Evolutionary conservation across 1,140 invertebrate genomes (phyloP), one percentile per base, ranked within the genome.

Genomic region (Dryas iulia): DNA sequence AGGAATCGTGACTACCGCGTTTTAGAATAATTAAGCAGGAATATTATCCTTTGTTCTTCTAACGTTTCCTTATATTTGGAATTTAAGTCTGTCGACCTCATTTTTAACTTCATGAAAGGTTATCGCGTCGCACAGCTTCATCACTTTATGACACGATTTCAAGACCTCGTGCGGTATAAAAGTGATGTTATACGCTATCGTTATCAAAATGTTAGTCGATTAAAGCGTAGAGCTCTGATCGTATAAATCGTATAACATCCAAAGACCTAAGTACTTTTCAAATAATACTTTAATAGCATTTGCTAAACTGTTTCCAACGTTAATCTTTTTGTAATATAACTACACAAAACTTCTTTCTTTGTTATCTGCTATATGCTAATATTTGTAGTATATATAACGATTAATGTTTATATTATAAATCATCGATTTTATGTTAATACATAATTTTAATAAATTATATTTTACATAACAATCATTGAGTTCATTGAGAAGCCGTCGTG

Each of bases 51-150:
- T 47, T 39, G 26, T 26, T 47, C 14, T 12, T 28, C 59, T 12
- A 8, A 12, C 0, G 21, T 18, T 12, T 61, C 26, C 7, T 28
- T 30, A 30, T 58, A 31, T 31, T 58, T 14, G 31, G 26, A 31
- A 26, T 61, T 47, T 52, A 28, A 30, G 3, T 18, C 21, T 18
- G 28, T 53, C 2, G 39, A 26, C 21, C 25, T 30, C 10, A 28
- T 62, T 62, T 62, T 52, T 30, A 60, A 30, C 24, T 53, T 53
- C 26, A 53, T 62, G 54, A 66, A 39, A 47, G 54, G 53, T 66
- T 57, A 66, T 58, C 54, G 25, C 21, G 18, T 66, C 31, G 21
- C 5, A 30, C 62, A 33, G 54, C 31, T 58, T 21, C n/a, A 53
- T 33, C 24, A 8, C 31, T 30, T 26, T 58, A 28, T 5, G 18